A percentile compares a stretch with the other conserved stretches of the same genome.
Evolutionary conservation across 2,113 vertebrate genomes (phyloP).

Genomic region (Cololabis saira): DNA sequence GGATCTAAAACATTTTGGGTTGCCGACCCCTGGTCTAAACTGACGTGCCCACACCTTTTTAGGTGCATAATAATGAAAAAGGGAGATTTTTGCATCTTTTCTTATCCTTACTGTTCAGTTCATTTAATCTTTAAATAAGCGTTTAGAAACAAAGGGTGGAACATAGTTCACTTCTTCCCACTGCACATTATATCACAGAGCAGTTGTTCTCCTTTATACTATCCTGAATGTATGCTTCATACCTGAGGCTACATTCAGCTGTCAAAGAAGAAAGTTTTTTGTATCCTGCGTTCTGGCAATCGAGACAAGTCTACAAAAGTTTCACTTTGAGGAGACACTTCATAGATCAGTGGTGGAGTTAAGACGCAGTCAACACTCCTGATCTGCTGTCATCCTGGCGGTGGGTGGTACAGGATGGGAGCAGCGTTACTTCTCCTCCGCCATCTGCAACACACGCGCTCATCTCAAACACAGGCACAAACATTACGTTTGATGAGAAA

Average conservation of each 20-base stretch:
- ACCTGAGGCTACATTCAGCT: conserved; percentile 17
- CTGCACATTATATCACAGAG: neutral
- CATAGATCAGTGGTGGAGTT: conserved; percentile 15
- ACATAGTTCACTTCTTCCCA: neutral
- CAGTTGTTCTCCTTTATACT: neutral
- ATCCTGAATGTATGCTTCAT: neutral
- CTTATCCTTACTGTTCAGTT: no score
- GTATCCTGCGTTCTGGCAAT: conserved; percentile 13
- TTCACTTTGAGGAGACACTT: conserved; percentile 17
- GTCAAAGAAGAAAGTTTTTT: conserved; percentile 16
- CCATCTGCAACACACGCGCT: conserved; percentile 6
- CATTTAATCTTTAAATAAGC: no score
- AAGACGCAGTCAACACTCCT: conserved; percentile 31
- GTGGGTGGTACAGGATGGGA: conserved; percentile 14
- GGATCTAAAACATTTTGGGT: no score
- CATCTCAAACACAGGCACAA: conserved; percentile 8
- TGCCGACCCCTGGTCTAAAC: no score
- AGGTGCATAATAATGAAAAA: no score
- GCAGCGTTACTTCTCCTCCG: conserved; percentile 7
- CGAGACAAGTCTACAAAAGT: conserved; percentile 17
- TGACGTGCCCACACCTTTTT: no score
- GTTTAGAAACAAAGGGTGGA: neutral
- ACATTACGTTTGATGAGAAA: conserved; percentile 33
- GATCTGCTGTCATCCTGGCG: conserved; percentile 20
- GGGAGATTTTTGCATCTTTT: no score